Base-by-base conservation (phyloP, 2,113 vertebrate genomes). In the Acanthisitta chloris region DNA sequence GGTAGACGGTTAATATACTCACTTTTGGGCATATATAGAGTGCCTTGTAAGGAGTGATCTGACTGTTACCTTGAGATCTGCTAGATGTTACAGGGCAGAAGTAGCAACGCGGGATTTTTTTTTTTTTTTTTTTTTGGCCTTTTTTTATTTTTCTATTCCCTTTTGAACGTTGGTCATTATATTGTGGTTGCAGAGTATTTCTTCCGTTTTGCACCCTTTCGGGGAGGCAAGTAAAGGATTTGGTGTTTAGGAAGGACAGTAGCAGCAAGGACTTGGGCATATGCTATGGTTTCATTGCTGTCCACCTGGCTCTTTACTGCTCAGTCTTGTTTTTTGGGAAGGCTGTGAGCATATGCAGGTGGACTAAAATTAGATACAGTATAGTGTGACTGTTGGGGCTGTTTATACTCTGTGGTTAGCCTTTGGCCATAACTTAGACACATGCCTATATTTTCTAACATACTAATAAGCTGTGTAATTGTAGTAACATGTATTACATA, bases 1-100 rank as follows among this genome's bases (percentile, higher is more conserved):
- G 58, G 46, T 21, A 59, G 48, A 51, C 31, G 55, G 33, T 86
- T 89, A 76, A 58, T 69, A 25, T 69, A 29, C 25, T 74, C 11
- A 2, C 18, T n/a, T 59, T 43, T 86, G 28, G 48, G 31, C 55
- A 31, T 26, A 51, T 66, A 34, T 73, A 62, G 49, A 72, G 74
- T 43, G 62, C 74, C 70, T 82, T 93, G 78, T 91, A 94, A 87
- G 84, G 87, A 74, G n/a, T 4, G 57, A 59, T 92, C 16, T 10
- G 19, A 15, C 28, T 84, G 25, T 64, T 91, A 25, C 43, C 38
- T 55, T 84, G 52, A 31, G 64, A 31, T 95, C 71, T 86, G 51
- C 46, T 83, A 12, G 33, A 43, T 72, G 62, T 85, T 70, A 42
- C 26, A 66, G 88, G 58, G 45, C 67, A 80, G 40, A 90, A 73